Conservation (phyloP, 2,113 vertebrate species). For the Sardina pilchardus region DNA sequence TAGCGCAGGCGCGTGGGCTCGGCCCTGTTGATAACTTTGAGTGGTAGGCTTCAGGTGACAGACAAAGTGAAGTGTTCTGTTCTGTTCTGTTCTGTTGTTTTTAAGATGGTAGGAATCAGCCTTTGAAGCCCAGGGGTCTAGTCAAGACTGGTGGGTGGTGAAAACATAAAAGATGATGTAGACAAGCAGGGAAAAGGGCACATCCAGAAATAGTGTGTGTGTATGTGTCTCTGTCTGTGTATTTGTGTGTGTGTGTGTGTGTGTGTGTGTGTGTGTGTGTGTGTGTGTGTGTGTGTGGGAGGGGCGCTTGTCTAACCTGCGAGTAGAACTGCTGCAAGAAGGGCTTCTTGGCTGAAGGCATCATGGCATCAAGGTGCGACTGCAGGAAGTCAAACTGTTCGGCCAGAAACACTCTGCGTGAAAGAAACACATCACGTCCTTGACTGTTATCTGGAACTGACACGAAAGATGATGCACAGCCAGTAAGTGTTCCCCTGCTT, state of each 20-base stretch:
- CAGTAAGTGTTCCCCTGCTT: not conserved
- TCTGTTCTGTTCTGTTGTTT: not conserved
- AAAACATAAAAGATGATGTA: conserved; percentile 28
- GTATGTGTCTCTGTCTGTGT: not conserved
- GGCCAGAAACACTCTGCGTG: conserved; percentile 88
- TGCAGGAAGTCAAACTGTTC: conserved; percentile 98
- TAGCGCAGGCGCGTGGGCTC: too few species aligned
- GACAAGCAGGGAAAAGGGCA: conserved; percentile 26
- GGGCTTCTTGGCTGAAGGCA: conserved; percentile 96
- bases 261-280: not conserved
- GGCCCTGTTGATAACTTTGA: not conserved
- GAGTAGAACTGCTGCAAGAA: conserved; percentile 99
- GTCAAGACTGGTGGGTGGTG: not conserved
- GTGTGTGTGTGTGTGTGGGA: not conserved
- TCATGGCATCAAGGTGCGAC: conserved; percentile 93
- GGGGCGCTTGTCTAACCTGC: conserved; percentile 76
- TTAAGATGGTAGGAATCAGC: not conserved
- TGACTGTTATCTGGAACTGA: not conserved
- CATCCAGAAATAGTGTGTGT: conserved; percentile 20
- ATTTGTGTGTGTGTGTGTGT: not conserved
- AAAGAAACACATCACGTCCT: not conserved
- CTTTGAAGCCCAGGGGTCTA: not conserved
- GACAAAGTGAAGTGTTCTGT: not conserved
- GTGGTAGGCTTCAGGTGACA: not conserved
- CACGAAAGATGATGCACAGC: not conserved